Percentiles rank a stretch among this genome's conserved stretches.
Evolutionary conservation across 2,113 vertebrate species (phyloP).

Genomic region (Trochalopteron elliotii): DNA sequence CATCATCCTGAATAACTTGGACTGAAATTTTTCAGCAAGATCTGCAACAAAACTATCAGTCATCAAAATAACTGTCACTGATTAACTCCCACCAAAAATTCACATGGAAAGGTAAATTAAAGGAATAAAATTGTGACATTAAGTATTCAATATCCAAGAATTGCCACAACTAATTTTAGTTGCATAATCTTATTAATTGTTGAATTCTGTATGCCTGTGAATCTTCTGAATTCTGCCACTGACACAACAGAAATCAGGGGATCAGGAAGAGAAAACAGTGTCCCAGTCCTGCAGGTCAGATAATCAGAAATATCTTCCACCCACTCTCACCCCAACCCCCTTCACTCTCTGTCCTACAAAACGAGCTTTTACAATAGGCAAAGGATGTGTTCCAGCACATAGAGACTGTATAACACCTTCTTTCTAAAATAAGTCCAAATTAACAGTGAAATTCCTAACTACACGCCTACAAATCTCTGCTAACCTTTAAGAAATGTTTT

Average conservation of each 20-base stretch:
- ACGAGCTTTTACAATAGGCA: fast-evolving
- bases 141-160: neutral
- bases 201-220: neutral
- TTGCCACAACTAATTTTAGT: neutral
- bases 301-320: neutral
- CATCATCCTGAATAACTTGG: neutral
- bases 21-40: neutral
- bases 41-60: neutral
- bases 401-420: neutral
- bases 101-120: neutral
- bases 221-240: neutral
- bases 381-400: neutral
- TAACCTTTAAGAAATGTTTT: neutral
- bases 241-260: neutral
- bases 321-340: neutral
- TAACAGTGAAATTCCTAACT: neutral
- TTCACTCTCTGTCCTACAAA: neutral
- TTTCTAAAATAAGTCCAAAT: neutral
- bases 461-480: neutral
- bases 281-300: neutral
- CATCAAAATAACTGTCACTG: neutral
- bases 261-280: neutral
- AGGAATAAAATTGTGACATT: neutral
- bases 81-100: neutral
- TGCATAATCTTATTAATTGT: neutral